phyloP scores from a whole-genome alignment of 2,113 vertebrate species.

The Noturus placidus region DNA sequence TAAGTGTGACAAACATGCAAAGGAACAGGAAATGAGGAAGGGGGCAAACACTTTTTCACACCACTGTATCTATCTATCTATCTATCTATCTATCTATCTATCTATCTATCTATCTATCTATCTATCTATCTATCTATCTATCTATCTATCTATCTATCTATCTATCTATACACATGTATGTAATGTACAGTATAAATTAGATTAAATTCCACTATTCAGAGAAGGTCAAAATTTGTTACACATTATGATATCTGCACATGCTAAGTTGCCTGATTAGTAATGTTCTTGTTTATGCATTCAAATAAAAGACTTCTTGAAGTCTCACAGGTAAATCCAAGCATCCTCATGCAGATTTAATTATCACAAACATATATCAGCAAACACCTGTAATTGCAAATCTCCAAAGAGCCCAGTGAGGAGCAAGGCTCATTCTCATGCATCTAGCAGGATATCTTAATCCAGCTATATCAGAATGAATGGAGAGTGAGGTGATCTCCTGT shows the following conservation, averaged over 20 bases:
- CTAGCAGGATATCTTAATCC: constrained; percentile 29
- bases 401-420: constrained; percentile 30
- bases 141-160: too few relatives aligned
- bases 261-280: background rate
- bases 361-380: constrained; percentile 44
- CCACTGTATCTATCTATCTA: too few relatives aligned
- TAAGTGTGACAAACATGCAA: too few relatives aligned
- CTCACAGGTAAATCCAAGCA: constrained; percentile 5
- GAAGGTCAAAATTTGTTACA: background rate
- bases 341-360: constrained; percentile 38
- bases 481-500: background rate
- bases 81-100: too few relatives aligned
- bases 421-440: constrained; percentile 29
- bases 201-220: constrained; percentile 1
- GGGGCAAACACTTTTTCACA: too few relatives aligned
- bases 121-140: too few relatives aligned
- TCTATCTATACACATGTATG: too few relatives aligned
- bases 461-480: constrained; percentile 37
- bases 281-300: too few relatives aligned
- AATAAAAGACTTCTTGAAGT: background rate
- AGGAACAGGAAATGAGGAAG: too few relatives aligned
- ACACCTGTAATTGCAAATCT: constrained; percentile 52
- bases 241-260: background rate
- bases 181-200: background rate
- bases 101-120: too few relatives aligned